Evolutionary conservation across 2,888 invertebrate genomes (phyloP), one percentile per base, ranked within the genome.

Genomic region (Ophonus ardosiacus): DNA sequence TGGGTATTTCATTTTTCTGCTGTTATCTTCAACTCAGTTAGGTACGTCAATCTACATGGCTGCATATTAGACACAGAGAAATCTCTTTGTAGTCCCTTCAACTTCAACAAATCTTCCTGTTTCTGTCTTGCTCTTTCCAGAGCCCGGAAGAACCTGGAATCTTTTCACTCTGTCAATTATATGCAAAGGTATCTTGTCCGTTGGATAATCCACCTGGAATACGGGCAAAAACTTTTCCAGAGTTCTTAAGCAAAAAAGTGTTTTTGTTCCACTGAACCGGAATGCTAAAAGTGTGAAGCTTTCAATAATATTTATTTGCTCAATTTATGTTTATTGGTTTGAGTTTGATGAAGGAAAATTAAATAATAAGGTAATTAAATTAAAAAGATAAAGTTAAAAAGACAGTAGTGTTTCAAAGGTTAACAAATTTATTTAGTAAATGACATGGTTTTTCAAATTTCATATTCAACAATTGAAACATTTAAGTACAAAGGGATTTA

Each of bases 91-190:
- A 31, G 38, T 38, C 38, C 65, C 38, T 31, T n/a, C 38, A 51
- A 63, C 38, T 31, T n/a, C 38, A 51, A 63, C 43, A 81, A 81
- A 81, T 65, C 65, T 81, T 81, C 21, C 76, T n/a, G 21, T 43
- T 59, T 81, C 63, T 40, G 15, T 38, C 10, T 21, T 17, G 81
- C 6, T 31, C 21, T 63, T 43, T 40, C 40, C 15, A 17, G 63
- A 63, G 40, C 40, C 65, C 40, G 21, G 17, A 13, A 51, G 61
- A 61, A 51, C 63, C 8, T 38, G 38, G 24, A 81, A 81, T 81
- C 81, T 65, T 81, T 81, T 81, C 63, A 81, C 21, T 81, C 63
- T 63, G 63, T 81, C 63, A 81, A 63, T 81, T 81, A 80, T 59
- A 80, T 61, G 59, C 63, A 56, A 56, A 76, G 56, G 51, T 38